Evolutionary conservation across 2,113 vertebrate genomes (phyloP).

Genomic region (Thalassoma bifasciatum): DNA sequence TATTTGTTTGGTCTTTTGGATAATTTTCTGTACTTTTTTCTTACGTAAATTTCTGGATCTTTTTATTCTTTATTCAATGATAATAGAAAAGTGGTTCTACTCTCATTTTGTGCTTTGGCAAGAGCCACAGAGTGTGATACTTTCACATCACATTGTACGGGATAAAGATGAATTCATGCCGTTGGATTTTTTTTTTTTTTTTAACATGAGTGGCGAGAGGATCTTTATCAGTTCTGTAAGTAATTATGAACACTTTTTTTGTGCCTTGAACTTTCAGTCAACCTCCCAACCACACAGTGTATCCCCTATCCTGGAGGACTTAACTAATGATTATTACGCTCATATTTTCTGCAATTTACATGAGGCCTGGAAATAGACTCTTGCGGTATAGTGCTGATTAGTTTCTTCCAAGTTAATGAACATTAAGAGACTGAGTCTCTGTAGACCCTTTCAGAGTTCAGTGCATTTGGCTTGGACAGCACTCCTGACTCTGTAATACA

Average conservation of each 20-base stretch:
- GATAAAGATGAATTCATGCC: background rate
- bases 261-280: slow-evolving; percentile 62
- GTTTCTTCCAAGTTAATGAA: slow-evolving; percentile 57
- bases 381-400: slow-evolving; percentile 50
- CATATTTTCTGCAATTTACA: slow-evolving; percentile 65
- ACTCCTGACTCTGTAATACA: slow-evolving; percentile 31
- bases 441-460: slow-evolving; percentile 21
- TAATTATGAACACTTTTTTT: slow-evolving; percentile 54
- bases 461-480: slow-evolving; percentile 48
- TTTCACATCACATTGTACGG: no score
- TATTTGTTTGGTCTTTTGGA: no score
- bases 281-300: slow-evolving; percentile 45
- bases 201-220: background rate
- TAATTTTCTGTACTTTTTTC: no score
- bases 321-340: slow-evolving; percentile 59
- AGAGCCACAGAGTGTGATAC: no score
- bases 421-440: slow-evolving; percentile 59
- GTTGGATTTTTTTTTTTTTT: background rate
- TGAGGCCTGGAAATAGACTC: slow-evolving; percentile 60
- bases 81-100: no score
- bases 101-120: no score
- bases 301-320: slow-evolving; percentile 53
- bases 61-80: no score
- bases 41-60: no score
- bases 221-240: background rate